Percentiles rank a stretch among this genome's conserved stretches.
phyloP scores from a whole-genome alignment of 1,140 invertebrate species.

The Ceratina australensis region DNA sequence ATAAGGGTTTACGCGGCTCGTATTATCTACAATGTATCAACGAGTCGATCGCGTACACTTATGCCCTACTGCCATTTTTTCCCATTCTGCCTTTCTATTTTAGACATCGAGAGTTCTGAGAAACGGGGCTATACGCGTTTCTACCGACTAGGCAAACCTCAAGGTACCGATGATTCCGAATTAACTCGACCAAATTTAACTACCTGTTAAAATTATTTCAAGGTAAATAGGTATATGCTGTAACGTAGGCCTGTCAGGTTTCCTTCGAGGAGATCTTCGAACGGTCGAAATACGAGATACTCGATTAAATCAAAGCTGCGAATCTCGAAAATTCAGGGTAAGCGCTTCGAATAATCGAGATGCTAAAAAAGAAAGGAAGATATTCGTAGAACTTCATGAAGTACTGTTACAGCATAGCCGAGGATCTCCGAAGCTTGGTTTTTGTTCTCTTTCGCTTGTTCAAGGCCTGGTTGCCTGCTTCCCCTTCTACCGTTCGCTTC shows the following conservation, averaged over 20 bases:
- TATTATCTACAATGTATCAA: background rate
- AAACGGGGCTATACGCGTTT: background rate
- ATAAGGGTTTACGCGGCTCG: no score
- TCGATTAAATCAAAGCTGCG: background rate
- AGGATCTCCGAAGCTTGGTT: constrained; percentile 6
- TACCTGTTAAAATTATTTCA: background rate
- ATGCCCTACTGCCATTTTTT: background rate
- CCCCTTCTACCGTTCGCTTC: constrained; percentile 48
- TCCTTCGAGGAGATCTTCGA: no score
- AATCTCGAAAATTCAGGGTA: background rate
- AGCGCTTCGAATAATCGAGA: no score
- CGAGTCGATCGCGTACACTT: background rate
- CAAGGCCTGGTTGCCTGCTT: constrained; percentile 53
- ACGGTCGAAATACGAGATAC: no score
- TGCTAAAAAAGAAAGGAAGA: background rate
- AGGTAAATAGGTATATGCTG: no score
- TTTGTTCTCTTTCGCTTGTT: constrained; percentile 57
- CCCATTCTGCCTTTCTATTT: constrained; percentile 2
- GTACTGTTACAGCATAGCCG: constrained; percentile 25
- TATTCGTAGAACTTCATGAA: constrained; percentile 21
- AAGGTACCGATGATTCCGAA: background rate
- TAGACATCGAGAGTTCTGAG: background rate
- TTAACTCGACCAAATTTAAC: background rate
- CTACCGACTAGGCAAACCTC: background rate
- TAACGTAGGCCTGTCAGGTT: no score